Base-by-base conservation (phyloP, 1,140 invertebrate genomes). In the Manduca sexta region DNA sequence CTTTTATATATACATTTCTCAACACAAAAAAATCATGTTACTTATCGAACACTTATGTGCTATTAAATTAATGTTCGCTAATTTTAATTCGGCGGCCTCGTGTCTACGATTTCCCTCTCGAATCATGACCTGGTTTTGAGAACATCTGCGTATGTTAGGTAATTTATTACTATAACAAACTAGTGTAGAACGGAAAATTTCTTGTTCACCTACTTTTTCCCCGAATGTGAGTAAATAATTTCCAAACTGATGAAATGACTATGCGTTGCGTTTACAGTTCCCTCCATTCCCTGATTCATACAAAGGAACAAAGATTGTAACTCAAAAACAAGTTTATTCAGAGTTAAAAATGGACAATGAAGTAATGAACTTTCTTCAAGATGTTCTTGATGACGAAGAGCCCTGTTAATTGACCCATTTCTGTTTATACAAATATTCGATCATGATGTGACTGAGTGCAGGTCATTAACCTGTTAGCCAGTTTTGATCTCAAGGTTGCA, bases 31-130 rank as follows among this genome's bases (percentile, higher is more conserved):
- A n/a, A n/a, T n/a, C n/a, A n/a, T n/a, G n/a, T n/a, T n/a, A n/a
- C n/a, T n/a, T n/a, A n/a, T n/a, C n/a, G n/a, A n/a, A n/a, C n/a
- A n/a, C n/a, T n/a, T n/a, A 41, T 8, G 39, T 41, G 8, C 16
- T 18, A 11, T 43, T 8, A 41, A 16, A 44, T 52, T 5, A 26
- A 26, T 26, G 21, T 26, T 26, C n/a, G 33, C 39, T 49, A 55
- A 49, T 37, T 51, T 46, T 49, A 17, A 44, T 50, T 18, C 45
- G 33, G 29, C 39, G 46, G 46, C 57, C 49, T 56, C 49, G 52
- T 37, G 49, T 56, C 49, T 52, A 16, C 40, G 17, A 33, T 38
- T 49, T 38, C 30, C n/a, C 18, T 30, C 33, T 48, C 35, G 41
- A 13, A 30, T 34, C 44, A 10, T 49, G 53, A 47, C 52, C 57